A percentile compares a stretch with the other conserved stretches of the same genome.
Evolutionary conservation across 2,113 vertebrate genomes (phyloP).

Genomic region (Etheostoma spectabile): DNA sequence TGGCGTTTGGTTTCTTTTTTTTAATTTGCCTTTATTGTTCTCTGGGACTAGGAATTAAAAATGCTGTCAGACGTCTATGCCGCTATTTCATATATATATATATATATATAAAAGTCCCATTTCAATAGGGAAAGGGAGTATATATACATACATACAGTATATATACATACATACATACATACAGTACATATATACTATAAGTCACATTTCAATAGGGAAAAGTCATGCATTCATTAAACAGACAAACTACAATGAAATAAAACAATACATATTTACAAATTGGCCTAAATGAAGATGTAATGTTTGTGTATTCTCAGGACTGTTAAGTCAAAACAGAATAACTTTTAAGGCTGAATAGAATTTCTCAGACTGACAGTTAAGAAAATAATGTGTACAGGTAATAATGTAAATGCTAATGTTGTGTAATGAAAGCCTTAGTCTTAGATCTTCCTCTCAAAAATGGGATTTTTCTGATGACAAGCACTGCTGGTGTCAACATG

Average conservation of each 20-base stretch:
- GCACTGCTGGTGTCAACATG: neutral
- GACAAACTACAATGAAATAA: constrained; percentile 3
- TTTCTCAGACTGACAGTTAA: neutral
- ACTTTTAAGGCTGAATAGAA: neutral
- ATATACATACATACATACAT: too few relatives aligned
- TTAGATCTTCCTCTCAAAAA: neutral
- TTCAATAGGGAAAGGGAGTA: too few relatives aligned
- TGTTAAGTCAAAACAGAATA: constrained; percentile 20
- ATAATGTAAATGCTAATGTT: neutral
- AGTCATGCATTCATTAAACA: constrained; percentile 29
- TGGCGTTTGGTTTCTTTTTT: constrained; percentile 41
- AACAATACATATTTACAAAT: constrained; percentile 54
- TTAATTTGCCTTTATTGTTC: constrained; percentile 6
- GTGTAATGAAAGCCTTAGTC: neutral
- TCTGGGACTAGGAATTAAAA: neutral
- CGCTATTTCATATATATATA: neutral
- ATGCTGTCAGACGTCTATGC: constrained; percentile 19
- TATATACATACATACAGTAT: too few relatives aligned
- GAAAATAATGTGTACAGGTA: neutral
- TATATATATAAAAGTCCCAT: too few relatives aligned
- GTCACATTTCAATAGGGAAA: too few relatives aligned
- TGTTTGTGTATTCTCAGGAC: constrained; percentile 21
- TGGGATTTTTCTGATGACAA: neutral
- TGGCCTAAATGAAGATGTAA: constrained; percentile 44
- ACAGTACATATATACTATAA: too few relatives aligned